These are phyloP conservation scores for Enteromius thamalakanensis DNA, from an alignment of 2,797 vertebrate genomes.

Conservation along the genomic window DNA sequence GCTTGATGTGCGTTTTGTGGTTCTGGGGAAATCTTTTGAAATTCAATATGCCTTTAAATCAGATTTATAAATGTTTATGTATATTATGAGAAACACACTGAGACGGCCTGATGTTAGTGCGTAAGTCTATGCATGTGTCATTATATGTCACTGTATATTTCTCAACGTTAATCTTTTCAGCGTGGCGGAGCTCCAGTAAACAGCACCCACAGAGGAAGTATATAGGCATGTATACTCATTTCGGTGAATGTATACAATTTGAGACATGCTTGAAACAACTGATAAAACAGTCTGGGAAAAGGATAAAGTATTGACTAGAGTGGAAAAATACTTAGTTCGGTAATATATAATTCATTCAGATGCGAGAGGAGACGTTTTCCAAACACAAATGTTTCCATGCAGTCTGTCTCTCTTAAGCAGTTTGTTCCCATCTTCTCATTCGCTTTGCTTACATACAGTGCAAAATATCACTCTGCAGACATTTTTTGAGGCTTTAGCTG, in stretches of 20 bases:
- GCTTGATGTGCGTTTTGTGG: slow-evolving; percentile 68
- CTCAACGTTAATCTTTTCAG: slow-evolving; percentile 70
- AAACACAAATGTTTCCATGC: slow-evolving; percentile 42
- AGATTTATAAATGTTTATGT: slow-evolving; percentile 87
- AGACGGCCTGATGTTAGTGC: slow-evolving; percentile 42
- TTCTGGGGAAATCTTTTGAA: slow-evolving; percentile 78
- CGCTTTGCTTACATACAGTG: slow-evolving; percentile 33
- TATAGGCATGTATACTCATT: slow-evolving; percentile 43
- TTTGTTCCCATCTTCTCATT: slow-evolving; percentile 31
- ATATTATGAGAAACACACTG: slow-evolving; percentile 81
- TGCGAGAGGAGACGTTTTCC: slow-evolving; percentile 27
- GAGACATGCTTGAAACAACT: slow-evolving; percentile 63
- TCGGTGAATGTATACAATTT: slow-evolving; percentile 63
- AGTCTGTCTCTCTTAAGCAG: slow-evolving; percentile 42
- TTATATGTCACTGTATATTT: slow-evolving; percentile 49
- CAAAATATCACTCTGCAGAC: slow-evolving; percentile 14
- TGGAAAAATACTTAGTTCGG: slow-evolving; percentile 55
- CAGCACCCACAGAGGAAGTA: slow-evolving; percentile 62
- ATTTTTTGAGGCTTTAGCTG: slow-evolving; percentile 7
- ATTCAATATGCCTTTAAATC: slow-evolving; percentile 84
- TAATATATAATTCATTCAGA: slow-evolving; percentile 38
- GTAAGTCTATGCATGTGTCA: slow-evolving; percentile 38
- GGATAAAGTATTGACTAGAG: slow-evolving; percentile 68
- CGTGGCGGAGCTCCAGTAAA: slow-evolving; percentile 75
- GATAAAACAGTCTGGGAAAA: slow-evolving; percentile 72